Evolutionary conservation across 1,140 invertebrate genomes (phyloP).

Genomic region (Drosophila melanica): DNA sequence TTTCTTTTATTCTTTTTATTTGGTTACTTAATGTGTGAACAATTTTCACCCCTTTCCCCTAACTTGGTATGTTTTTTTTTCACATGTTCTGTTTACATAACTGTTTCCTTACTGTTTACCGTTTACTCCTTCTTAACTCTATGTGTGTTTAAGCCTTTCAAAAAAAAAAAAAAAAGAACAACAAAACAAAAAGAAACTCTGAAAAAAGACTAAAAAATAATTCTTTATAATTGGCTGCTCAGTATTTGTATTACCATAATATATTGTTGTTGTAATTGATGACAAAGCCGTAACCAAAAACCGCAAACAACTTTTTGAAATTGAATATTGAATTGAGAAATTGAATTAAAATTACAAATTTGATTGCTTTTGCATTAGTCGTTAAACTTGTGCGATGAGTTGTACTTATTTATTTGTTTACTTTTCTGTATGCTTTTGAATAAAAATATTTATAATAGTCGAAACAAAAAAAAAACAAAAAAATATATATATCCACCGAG

Average conservation of each 20-base stretch:
- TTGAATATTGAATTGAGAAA: slow-evolving; percentile 45
- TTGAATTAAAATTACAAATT: slow-evolving; percentile 56
- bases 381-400: slow-evolving; percentile 72
- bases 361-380: slow-evolving; percentile 79
- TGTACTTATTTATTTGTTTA: slow-evolving; percentile 43
- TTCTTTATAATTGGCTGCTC: slow-evolving; percentile 53
- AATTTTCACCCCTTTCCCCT: slow-evolving; percentile 36
- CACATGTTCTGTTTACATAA: slow-evolving; percentile 37
- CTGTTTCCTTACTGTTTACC: slow-evolving; percentile 59
- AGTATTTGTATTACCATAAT: slow-evolving; percentile 29
- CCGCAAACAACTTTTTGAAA: slow-evolving; percentile 42
- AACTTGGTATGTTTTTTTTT: slow-evolving; percentile 55
- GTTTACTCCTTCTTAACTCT: slow-evolving; percentile 50
- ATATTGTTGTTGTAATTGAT: slow-evolving; percentile 76
- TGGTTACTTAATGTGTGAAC: slow-evolving; percentile 19
- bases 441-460: slow-evolving; percentile 26
- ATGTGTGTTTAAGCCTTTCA: slow-evolving; percentile 64
- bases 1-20: slow-evolving; percentile 26
- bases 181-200: slow-evolving; percentile 29
- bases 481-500: slow-evolving; percentile 49
- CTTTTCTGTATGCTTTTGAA: slow-evolving; percentile 69
- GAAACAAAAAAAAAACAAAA: slow-evolving; percentile 28
- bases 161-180: slow-evolving; percentile 28
- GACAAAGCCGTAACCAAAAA: slow-evolving; percentile 41
- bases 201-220: slow-evolving; percentile 6